These are phyloP conservation scores for Burhinus bistriatus DNA, from an alignment of 2,113 vertebrate species.

Conservation along the genomic window DNA sequence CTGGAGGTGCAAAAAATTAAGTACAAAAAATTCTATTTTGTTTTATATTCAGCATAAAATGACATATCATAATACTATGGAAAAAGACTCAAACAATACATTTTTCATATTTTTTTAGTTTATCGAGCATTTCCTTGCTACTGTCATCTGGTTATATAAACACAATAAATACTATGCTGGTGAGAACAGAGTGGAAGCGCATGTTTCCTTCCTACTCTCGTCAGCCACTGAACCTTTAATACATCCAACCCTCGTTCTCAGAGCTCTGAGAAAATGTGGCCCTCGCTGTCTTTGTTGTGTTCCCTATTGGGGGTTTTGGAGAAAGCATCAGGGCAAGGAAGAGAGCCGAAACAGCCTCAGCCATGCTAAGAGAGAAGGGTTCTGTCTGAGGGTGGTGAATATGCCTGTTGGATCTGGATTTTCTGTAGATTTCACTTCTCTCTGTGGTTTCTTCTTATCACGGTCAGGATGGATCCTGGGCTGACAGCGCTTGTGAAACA, in stretches of 20 bases:
- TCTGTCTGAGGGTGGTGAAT: background rate
- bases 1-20: background rate
- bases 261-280: background rate
- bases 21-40: background rate
- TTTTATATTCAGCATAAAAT: background rate
- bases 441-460: background rate
- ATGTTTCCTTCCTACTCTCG: background rate
- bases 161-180: background rate
- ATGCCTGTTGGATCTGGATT: background rate
- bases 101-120: background rate
- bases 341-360: background rate
- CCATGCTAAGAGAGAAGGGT: background rate
- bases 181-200: background rate
- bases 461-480: slow-evolving; percentile 86
- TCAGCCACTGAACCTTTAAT: background rate
- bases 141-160: too few species aligned
- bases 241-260: background rate
- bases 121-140: too few species aligned
- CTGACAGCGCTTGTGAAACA: slow-evolving; percentile 84
- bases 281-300: background rate
- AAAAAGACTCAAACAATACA: background rate
- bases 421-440: background rate
- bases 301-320: background rate
- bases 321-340: background rate
- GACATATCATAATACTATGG: background rate